Evolutionary conservation across 2,113 vertebrate species (phyloP).

Genomic region (Phocoena sinus): DNA sequence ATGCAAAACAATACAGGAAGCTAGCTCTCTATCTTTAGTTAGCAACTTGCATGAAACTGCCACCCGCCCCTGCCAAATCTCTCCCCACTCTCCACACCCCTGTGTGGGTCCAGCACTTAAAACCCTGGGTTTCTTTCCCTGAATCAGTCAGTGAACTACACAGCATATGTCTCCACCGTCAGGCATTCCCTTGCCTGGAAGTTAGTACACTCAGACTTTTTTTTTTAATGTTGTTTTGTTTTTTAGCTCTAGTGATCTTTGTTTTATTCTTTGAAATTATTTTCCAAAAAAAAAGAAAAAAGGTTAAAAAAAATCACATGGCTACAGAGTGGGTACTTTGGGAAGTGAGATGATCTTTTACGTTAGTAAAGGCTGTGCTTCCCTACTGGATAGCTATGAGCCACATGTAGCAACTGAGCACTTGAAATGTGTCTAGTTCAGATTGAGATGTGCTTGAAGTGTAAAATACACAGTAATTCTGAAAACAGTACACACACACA

Average conservation of each 20-base stretch:
- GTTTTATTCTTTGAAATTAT: background rate
- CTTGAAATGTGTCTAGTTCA: background rate
- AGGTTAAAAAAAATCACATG: background rate
- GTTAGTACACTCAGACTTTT: background rate
- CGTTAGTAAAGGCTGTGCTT: background rate
- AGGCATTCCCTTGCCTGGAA: background rate
- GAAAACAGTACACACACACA: background rate
- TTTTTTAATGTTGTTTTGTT: background rate
- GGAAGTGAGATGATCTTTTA: background rate
- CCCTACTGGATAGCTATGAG: background rate
- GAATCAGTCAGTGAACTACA: background rate
- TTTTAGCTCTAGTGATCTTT: background rate
- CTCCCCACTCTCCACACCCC: background rate
- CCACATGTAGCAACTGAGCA: background rate
- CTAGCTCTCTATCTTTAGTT: background rate
- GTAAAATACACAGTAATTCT: background rate
- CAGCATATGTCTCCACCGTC: background rate
- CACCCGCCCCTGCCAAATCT: no score
- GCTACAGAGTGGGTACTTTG: background rate
- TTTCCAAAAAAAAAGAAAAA: accelerated
- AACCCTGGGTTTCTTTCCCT: background rate
- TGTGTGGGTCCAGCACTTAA: background rate
- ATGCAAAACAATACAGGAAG: background rate
- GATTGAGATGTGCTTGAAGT: background rate
- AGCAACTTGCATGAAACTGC: background rate